phyloP scores from a whole-genome alignment of 2,797 vertebrate genomes.

The Mionectes olivaceus region DNA sequence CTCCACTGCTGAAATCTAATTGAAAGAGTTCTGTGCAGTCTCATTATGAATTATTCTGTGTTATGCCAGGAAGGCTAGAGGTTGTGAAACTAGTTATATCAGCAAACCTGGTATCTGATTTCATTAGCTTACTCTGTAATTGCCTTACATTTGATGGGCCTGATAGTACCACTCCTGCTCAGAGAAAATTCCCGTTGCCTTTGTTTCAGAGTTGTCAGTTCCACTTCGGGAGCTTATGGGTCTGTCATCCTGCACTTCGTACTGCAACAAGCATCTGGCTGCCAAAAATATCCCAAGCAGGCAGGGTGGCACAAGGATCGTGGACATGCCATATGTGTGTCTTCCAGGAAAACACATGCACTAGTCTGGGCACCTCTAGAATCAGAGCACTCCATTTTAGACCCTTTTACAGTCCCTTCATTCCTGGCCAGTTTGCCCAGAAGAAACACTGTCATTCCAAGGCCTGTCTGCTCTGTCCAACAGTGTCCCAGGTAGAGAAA shows the following conservation, averaged over 20 bases:
- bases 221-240: not conserved
- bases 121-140: conserved; percentile 61
- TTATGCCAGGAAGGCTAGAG: conserved; percentile 66
- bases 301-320: not conserved
- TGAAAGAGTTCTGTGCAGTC: conserved; percentile 67
- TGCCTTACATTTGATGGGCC: conserved; percentile 24
- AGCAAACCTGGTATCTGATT: conserved; percentile 65
- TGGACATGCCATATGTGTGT: no score
- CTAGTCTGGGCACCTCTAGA: not conserved
- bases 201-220: conserved; percentile 21
- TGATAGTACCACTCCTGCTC: not conserved
- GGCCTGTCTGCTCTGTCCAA: not conserved
- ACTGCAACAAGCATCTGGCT: not conserved
- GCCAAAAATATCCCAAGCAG: not conserved
- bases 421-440: not conserved
- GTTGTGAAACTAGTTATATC: conserved; percentile 65
- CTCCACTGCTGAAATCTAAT: conserved; percentile 71
- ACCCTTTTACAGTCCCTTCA: not conserved
- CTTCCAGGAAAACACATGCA: not conserved
- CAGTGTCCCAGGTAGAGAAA: not conserved
- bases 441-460: not conserved
- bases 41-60: conserved; percentile 75
- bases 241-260: not conserved
- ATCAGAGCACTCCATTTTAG: not conserved
- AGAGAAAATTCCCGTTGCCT: not conserved